phyloP scores from a whole-genome alignment of 2,113 vertebrate genomes.

The Oplegnathus fasciatus region DNA sequence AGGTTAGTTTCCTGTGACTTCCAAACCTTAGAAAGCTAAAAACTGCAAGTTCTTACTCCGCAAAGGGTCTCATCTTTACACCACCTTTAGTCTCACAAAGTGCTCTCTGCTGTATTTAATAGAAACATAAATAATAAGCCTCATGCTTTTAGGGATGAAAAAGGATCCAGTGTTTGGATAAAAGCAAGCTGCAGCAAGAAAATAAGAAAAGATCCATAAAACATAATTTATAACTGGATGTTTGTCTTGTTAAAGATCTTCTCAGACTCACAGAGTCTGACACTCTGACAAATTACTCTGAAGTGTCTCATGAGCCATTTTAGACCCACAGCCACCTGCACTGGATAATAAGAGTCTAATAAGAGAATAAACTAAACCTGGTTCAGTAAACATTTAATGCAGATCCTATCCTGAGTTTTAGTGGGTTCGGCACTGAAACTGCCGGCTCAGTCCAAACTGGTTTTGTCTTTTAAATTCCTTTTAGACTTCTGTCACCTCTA shows the following conservation, averaged over 20 bases:
- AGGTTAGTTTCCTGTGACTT: background rate
- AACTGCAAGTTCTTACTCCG: background rate
- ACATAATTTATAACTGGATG: background rate
- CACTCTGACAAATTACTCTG: too few relatives aligned
- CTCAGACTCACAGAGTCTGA: background rate
- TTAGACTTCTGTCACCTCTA: background rate
- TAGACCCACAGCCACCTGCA: too few relatives aligned
- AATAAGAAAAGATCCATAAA: background rate
- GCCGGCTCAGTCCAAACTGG: too few relatives aligned
- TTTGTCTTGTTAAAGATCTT: background rate
- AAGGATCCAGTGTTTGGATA: background rate
- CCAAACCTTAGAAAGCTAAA: too few relatives aligned
- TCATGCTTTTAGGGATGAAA: too few relatives aligned
- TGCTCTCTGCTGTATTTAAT: too few relatives aligned
- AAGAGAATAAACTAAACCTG: background rate
- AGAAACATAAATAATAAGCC: too few relatives aligned
- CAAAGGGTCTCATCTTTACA: background rate
- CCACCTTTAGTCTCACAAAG: background rate
- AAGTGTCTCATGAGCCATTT: background rate
- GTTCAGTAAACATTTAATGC: background rate
- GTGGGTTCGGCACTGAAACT: too few relatives aligned
- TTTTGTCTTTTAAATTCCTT: too few relatives aligned
- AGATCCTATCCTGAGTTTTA: too few relatives aligned
- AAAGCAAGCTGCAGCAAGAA: background rate
- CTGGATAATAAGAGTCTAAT: background rate